A percentile compares a stretch with the other conserved stretches of the same genome.
Evolutionary conservation across 2,888 invertebrate genomes (phyloP).

Genomic region (Choreutis nemorana): DNA sequence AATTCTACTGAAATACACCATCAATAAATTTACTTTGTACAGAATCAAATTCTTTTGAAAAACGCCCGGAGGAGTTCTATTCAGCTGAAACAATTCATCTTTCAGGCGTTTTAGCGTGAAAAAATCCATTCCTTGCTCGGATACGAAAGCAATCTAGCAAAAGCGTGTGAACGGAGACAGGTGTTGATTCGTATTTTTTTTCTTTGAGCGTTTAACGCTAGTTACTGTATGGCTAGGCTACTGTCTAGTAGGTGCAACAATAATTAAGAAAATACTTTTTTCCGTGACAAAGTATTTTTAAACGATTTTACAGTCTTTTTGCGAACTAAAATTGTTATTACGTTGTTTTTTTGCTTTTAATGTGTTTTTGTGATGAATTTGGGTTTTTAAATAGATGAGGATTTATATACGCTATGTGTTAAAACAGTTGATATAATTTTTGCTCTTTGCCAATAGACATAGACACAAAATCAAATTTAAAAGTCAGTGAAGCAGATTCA

Average conservation of each 20-base stretch:
- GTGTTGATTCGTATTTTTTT: constrained; percentile 31
- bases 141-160: constrained; percentile 37
- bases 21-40: too few relatives aligned
- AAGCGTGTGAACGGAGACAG: constrained; percentile 40
- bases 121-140: constrained; percentile 29
- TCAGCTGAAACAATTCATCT: constrained; percentile 27
- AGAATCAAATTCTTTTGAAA: constrained; percentile 9
- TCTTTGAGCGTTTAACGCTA: constrained; percentile 15
- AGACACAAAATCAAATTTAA: constrained; percentile 14
- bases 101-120: constrained; percentile 21
- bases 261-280: too few relatives aligned
- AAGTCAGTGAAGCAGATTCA: constrained; percentile 29
- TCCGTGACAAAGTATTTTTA: too few relatives aligned
- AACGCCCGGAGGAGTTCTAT: constrained; percentile 13
- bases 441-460: constrained; percentile 12
- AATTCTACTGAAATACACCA: constrained; percentile 5
- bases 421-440: too few relatives aligned
- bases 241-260: too few relatives aligned
- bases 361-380: too few relatives aligned
- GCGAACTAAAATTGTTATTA: too few relatives aligned
- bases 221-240: too few relatives aligned
- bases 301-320: too few relatives aligned
- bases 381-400: too few relatives aligned
- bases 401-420: too few relatives aligned
- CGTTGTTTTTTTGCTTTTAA: too few relatives aligned